These are phyloP conservation scores for Chydorus sphaericus DNA, from an alignment of 2,888 invertebrate species.

Conservation along the genomic window DNA sequence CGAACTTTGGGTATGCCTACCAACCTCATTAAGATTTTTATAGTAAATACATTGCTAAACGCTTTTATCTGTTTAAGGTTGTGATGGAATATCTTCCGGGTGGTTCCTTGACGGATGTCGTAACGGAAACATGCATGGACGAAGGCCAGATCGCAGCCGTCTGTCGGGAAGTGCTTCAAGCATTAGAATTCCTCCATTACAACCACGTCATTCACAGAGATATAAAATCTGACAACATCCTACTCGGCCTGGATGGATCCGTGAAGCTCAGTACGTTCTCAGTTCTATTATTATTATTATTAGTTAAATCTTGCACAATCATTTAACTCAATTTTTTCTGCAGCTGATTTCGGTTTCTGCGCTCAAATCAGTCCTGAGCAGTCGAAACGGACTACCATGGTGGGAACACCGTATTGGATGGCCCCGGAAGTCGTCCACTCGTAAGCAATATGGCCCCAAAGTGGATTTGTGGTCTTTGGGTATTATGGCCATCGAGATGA, in stretches of 20 bases:
- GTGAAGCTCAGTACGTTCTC: constrained; percentile 75
- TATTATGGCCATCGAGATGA: constrained; percentile 99
- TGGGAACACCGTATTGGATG: constrained; percentile 93
- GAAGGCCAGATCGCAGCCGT: constrained; percentile 99
- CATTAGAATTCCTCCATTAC: constrained; percentile 92
- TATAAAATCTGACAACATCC: constrained; percentile 95
- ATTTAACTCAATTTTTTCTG: background rate
- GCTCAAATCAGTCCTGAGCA: constrained; percentile 99
- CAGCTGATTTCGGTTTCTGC: constrained; percentile 98
- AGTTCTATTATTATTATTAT: background rate
- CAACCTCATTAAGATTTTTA: background rate
- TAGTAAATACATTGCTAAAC: constrained; percentile 1
- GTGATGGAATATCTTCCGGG: constrained; percentile 99
- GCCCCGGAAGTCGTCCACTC: constrained; percentile 89
- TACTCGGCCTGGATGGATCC: constrained; percentile 92
- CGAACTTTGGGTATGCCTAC: constrained; percentile 43
- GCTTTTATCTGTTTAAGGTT: constrained; percentile 50
- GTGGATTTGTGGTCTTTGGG: constrained; percentile 99
- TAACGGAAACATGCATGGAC: constrained; percentile 99
- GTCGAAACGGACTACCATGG: constrained; percentile 98
- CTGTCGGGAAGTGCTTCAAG: constrained; percentile 93
- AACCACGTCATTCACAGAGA: constrained; percentile 96
- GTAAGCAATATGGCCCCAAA: constrained; percentile 98
- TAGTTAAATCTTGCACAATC: background rate
- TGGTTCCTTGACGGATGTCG: constrained; percentile 97